Base-by-base conservation (phyloP, 2,797 vertebrate species). In the Sparus aurata region DNA sequence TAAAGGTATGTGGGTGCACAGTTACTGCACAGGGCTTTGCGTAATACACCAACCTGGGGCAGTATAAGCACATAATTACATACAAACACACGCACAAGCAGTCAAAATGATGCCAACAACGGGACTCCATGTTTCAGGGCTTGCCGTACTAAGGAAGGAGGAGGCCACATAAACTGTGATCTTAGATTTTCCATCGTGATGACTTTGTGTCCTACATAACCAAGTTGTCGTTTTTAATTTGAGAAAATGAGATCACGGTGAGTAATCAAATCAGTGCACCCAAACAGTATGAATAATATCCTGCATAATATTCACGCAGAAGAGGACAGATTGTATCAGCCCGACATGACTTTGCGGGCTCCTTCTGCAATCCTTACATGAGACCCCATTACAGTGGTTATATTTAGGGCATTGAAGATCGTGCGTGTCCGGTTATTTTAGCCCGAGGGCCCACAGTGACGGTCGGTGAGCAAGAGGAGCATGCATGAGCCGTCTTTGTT, bases 91-190 rank as follows among this genome's bases (percentile, higher is more conserved):
- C 46, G 75, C 73, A 82, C 85, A 93, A 92, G 91, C 91, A 86
- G 79, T 91, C 45, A 77, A 84, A 85, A 90, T 70, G 69, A 88
- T 82, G 83, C 87, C 77, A 82, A 80, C 76, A 58, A 86, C 75
- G 78, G 83, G 68, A 83, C 69, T 79, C 79, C 76, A 78, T 60
- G 72, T 85, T 80, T 86, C 63, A 80, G 70, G 75, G 85, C 81
- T 88, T 80, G 89, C 74, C 43, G 68, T 16, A 87, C 92, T 87
- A 83, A 94, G 91, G 88, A 94, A 93, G 92, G 92, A 94, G 87
- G 69, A 88, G 89, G 85, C 71, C 82, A 87, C 84, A 84, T 77
- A 86, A 91, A 89, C 88, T 85, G 79, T 79, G 66, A 81, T 73
- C 77, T 81, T 65, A 38, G 22, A 66, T 73, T 70, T 80, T 61